Evolutionary conservation across 2,888 invertebrate genomes (phyloP).

Genomic region (Hyalella azteca): DNA sequence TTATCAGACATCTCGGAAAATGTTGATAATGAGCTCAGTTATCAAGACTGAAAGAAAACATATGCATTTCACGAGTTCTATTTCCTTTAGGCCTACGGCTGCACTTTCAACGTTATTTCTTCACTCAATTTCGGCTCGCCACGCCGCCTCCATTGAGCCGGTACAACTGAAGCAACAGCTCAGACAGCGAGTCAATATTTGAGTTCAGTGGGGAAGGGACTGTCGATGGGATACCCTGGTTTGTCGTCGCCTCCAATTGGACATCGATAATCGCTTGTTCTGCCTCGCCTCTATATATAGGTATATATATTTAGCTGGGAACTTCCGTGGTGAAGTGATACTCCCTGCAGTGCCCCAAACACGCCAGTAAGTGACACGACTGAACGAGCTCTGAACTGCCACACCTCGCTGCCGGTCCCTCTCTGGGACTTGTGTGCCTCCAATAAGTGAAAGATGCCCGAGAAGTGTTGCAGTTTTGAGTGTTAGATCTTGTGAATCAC

Average conservation of each 20-base stretch:
- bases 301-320: too few relatives aligned
- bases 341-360: background rate
- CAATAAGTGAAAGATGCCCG: too few relatives aligned
- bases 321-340: too few relatives aligned
- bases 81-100: background rate
- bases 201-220: conserved; percentile 15
- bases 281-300: too few relatives aligned
- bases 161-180: conserved; percentile 17
- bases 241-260: conserved; percentile 21
- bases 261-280: conserved; percentile 24
- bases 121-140: background rate
- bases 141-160: background rate
- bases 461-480: too few relatives aligned
- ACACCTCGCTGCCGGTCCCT: background rate
- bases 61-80: background rate
- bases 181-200: conserved; percentile 21
- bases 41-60: background rate
- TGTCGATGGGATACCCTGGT: conserved; percentile 21
- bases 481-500: too few relatives aligned
- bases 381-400: background rate
- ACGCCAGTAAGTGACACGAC: conserved; percentile 1
- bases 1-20: background rate
- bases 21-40: background rate
- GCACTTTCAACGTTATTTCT: background rate
- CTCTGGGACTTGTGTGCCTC: too few relatives aligned